phyloP scores from a whole-genome alignment of 2,113 vertebrate genomes.

The Campylomormyrus tamandua region DNA sequence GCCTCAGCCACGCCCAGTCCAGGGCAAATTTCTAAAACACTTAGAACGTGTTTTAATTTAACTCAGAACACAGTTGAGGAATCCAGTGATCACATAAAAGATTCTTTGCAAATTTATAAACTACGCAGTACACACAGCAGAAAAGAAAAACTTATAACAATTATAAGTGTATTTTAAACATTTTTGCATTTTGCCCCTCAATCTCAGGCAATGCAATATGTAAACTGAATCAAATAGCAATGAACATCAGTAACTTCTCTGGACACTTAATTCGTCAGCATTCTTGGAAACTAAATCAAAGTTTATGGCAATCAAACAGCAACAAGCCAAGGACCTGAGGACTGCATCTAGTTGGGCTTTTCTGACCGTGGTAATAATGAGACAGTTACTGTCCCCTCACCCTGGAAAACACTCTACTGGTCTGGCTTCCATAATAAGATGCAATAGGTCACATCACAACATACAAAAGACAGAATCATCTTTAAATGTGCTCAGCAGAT shows the following conservation, averaged over 20 bases:
- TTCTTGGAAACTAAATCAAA: not conserved
- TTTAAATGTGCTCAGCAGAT: not conserved
- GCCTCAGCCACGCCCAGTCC: conserved; percentile 16
- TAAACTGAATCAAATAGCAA: not conserved
- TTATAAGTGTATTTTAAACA: not conserved
- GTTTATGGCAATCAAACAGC: not conserved
- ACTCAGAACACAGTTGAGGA: not conserved
- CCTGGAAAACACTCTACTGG: not conserved
- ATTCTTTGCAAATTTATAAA: not conserved
- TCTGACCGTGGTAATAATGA: not conserved
- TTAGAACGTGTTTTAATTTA: not conserved
- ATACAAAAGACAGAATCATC: not conserved
- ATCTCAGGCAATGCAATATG: not conserved
- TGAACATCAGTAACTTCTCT: not conserved
- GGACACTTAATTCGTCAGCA: not conserved
- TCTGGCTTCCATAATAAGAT: not conserved
- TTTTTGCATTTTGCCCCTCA: not conserved
- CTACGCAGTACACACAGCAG: not conserved
- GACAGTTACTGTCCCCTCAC: not conserved
- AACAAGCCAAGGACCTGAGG: not conserved
- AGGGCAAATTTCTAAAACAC: not conserved
- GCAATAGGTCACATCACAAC: not conserved
- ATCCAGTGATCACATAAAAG: not conserved
- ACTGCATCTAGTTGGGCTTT: not conserved
- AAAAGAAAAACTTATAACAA: not conserved